Base-by-base conservation (phyloP, 2,113 vertebrate species). In the Onychostruthus taczanowskii region DNA sequence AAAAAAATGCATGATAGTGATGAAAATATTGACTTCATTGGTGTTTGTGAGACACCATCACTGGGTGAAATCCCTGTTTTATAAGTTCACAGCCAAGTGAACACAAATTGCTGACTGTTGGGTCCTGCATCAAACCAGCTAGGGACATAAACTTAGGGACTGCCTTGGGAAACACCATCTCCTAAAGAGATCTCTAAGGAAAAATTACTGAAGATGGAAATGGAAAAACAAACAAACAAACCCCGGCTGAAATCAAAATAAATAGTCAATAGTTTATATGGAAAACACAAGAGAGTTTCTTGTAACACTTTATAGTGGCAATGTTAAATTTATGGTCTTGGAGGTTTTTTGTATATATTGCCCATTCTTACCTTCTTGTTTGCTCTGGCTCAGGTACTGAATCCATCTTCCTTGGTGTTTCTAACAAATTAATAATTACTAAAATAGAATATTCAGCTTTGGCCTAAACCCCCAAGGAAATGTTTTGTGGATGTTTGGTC, bases 191-290 rank as follows among this genome's bases (percentile, higher is more conserved):
- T 43, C 10, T 58, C 9, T 30, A 43, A 58, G 30, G 46, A 80
- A 85, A 79, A 16, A 47, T 7, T 13, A n/a, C 23, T 72, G 63
- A 88, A 87, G 9, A 2, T 77, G 22, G 16, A 79, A 89, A 76
- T 4, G 6, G 58, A 75, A 72, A 73, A 75, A 35, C 5, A 49
- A 50, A 22, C 7, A 52, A 31, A 6, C 20, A 44, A 16, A 1
- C 3, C 4, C 14, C 2, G 3, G 5, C 5, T 0, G 0, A 79
- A 73, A 68, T 21, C 4, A 30, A 49, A 85, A 53, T 7, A 66
- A 17, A 26, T 3, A 35, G 22, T 26, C 39, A 85, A 11, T 22
- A 91, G 33, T 18, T 73, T 58, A 13, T 35, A 43, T 13, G 31
- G 58, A 79, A 83, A 83, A 8, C 26, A n/a, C 7, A 52, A 22